phyloP scores from a whole-genome alignment of 2,888 invertebrate species.

The Coenonympha arcania region DNA sequence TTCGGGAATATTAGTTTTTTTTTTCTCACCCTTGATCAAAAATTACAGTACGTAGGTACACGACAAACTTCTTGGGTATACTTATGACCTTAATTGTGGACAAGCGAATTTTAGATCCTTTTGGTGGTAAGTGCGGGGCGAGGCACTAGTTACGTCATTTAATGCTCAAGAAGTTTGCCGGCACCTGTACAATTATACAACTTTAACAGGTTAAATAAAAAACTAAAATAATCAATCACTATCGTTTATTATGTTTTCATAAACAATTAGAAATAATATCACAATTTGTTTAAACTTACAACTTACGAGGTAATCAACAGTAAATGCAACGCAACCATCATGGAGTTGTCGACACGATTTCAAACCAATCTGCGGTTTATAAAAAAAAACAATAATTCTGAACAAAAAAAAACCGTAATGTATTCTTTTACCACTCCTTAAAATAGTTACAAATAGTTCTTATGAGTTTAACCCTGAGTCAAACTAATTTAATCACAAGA shows the following conservation, averaged over 20 bases:
- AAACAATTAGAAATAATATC: background rate
- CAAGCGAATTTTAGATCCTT: too few relatives aligned
- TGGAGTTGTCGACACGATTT: slow-evolving; percentile 2
- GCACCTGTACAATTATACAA: background rate
- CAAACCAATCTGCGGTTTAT: background rate
- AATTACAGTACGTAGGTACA: too few relatives aligned
- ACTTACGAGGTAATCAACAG: slow-evolving; percentile 2
- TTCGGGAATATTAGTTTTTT: too few relatives aligned
- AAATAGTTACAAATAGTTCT: background rate
- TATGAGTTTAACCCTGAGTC: too few relatives aligned
- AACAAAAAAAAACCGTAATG: background rate
- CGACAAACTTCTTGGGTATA: too few relatives aligned
- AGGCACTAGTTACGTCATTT: too few relatives aligned
- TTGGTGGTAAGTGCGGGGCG: too few relatives aligned
- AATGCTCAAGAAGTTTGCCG: too few relatives aligned
- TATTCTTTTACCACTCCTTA: background rate
- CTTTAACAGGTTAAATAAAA: background rate
- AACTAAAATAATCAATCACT: background rate
- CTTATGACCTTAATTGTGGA: too few relatives aligned
- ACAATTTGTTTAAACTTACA: too few relatives aligned
- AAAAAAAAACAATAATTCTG: background rate
- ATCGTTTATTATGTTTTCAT: background rate
- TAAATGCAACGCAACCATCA: background rate
- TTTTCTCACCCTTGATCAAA: too few relatives aligned
- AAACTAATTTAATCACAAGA: too few relatives aligned